Evolutionary conservation across 2,113 vertebrate genomes (phyloP).

Genomic region (Gallinago undulata): DNA sequence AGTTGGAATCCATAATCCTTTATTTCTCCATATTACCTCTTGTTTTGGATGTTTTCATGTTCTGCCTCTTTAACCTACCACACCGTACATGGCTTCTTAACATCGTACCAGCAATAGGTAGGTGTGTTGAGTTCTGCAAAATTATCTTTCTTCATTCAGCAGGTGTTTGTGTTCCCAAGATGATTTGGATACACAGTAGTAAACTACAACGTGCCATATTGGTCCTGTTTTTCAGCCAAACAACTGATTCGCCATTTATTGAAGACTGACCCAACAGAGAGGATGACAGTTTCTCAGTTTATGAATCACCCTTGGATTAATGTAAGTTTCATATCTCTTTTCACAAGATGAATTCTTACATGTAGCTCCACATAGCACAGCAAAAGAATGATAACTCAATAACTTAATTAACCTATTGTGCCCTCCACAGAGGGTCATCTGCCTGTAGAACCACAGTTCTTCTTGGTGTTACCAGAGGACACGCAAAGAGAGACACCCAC

Average conservation of each 20-base stretch:
- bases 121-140: neutral
- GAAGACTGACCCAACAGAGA: conserved; percentile 95
- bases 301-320: conserved; percentile 99
- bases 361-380: neutral
- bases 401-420: neutral
- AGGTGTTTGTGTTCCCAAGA: neutral
- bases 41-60: neutral
- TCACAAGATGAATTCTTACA: neutral
- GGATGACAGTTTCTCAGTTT: conserved; percentile 94
- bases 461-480: conserved; percentile 13
- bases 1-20: neutral
- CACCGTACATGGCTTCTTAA: neutral
- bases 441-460: neutral
- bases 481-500: neutral
- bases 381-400: neutral
- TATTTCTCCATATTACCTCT: neutral
- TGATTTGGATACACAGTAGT: neutral
- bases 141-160: neutral
- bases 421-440: neutral
- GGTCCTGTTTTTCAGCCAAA: conserved; percentile 80
- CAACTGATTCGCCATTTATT: conserved; percentile 91
- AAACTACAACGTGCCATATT: neutral
- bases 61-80: neutral
- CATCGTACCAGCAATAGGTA: neutral
- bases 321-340: conserved; percentile 72